Evolutionary conservation across 2,113 vertebrate genomes (phyloP), one percentile per base, ranked within the genome.

Genomic region (Micronycteris hirsuta): DNA sequence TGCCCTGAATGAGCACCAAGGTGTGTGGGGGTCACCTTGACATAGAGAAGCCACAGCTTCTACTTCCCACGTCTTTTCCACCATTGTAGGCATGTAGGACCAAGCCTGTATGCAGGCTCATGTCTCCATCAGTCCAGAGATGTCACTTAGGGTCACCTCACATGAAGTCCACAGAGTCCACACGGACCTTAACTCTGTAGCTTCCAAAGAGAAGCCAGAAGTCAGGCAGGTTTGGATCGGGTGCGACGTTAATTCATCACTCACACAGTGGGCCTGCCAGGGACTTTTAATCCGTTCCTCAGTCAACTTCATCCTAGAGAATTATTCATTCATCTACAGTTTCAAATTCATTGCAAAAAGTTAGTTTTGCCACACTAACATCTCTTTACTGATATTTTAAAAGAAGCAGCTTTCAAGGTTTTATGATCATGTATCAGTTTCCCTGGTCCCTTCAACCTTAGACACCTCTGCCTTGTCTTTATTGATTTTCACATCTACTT

Each of bases 301-400:
- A 65, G 33, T 49, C 68, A 71, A 45, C 78, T 96, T 68, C n/a
- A 83, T 16, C 13, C 36, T n/a, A 89, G 17, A 63, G 43, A 73
- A 80, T 43, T 63, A 38, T 22, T 4, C 17, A 71, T 77, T 77
- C 17, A 83, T 45, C 22, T 61, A 13, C 38, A 77, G 61, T 70
- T 94, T 83, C 67, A 82, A 91, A 70, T 58, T 76, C 49, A 52
- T 36, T 83, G 38, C 52, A 91, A 96, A 91, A 89, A 24, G 16
- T 63, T 54, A 16, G 33, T 80, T 92, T 96, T 58, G 45, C 16
- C 65, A 73, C 26, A 85, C 41, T 19, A 67, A 49, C 67, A 8
- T 71, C 13, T 80, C 45, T 89, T 54, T 76, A 84, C 6, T 58
- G 41, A 9, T 38, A 45, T 76, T 74, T 45, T 49, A 28, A 85